Base-by-base conservation (phyloP, 2,113 vertebrate species). In the Geococcyx californianus region DNA sequence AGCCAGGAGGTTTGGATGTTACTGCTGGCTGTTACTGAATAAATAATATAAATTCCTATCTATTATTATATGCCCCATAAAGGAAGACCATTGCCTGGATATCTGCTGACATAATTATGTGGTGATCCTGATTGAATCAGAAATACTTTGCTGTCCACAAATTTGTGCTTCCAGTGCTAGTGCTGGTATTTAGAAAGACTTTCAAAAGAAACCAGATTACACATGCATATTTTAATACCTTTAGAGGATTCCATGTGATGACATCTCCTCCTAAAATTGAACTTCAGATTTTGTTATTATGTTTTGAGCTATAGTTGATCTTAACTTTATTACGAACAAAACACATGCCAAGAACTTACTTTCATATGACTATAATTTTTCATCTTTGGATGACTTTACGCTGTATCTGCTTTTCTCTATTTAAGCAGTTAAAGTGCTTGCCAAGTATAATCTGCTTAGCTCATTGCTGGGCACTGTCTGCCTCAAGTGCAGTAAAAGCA, bases 321-420 rank as follows among this genome's bases (percentile, higher is more conserved):
- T 75, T 87, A 54, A 70, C 29, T 83, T 94, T 92, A 72, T 49
- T 86, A 56, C 0, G 0, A 94, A 87, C 67, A 66, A 63, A 72
- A 8, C 42, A 8, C 11, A 6, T 18, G 54, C 45, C 40, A 66
- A 58, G 68, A 91, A 72, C 9, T 33, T 67, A 29, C 23, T 90
- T 87, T 47, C 28, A 3, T 33, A 76, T 16, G 64, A 59, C 45
- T 84, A 16, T 44, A 63, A 16, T 89, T 90, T 92, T 86, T 95
- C 47, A 40, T 40, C 66, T 81, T 49, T 91, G 73, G 94, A 94
- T 97, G 87, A 90, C 80, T 93, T 82, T 38, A 55, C 38, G 44
- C 62, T 87, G 55, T 94, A 76, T 63, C 86, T 92, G 72, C 16
- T 88, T 86, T 73, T 8, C 3, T 76, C 72, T 92, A 15, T 87